Conservation (phyloP, 2,888 invertebrate species). For the Campaea margaritaria region DNA sequence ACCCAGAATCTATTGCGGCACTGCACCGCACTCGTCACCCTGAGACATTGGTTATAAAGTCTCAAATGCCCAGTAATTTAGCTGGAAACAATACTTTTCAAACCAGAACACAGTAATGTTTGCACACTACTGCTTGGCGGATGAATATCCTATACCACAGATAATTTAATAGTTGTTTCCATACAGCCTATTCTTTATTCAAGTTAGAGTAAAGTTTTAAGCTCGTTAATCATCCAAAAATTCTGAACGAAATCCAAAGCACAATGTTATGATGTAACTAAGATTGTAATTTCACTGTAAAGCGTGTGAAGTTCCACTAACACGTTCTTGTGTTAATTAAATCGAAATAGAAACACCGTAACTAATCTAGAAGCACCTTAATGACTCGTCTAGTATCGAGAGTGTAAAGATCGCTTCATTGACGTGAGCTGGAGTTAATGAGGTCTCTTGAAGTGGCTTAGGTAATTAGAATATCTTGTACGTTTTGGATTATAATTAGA, state of each 20-base stretch:
- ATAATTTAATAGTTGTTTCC: no score
- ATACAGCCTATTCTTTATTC: no score
- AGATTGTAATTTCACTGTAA: neutral
- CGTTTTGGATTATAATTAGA: neutral
- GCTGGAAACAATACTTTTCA: no score
- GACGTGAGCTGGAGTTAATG: neutral
- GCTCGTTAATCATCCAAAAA: neutral
- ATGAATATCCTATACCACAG: no score
- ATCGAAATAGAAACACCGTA: conserved; percentile 32
- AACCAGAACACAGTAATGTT: no score
- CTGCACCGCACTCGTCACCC: no score
- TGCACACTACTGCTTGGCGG: no score
- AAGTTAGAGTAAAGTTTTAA: no score
- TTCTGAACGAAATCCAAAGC: neutral
- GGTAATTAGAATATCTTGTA: neutral
- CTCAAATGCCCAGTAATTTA: no score
- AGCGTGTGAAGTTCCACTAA: conserved; percentile 40
- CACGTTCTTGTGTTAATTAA: conserved; percentile 46
- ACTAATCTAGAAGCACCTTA: conserved; percentile 21
- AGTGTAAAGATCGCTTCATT: conserved; percentile 12
- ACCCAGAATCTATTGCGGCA: no score
- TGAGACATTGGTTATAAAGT: no score
- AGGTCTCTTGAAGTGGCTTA: neutral
- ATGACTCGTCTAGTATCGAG: conserved; percentile 21
- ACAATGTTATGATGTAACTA: neutral